Percentiles rank a stretch among this genome's conserved stretches.
phyloP scores from a whole-genome alignment of 2,888 invertebrate species.

The Eumerus sabulonum region DNA sequence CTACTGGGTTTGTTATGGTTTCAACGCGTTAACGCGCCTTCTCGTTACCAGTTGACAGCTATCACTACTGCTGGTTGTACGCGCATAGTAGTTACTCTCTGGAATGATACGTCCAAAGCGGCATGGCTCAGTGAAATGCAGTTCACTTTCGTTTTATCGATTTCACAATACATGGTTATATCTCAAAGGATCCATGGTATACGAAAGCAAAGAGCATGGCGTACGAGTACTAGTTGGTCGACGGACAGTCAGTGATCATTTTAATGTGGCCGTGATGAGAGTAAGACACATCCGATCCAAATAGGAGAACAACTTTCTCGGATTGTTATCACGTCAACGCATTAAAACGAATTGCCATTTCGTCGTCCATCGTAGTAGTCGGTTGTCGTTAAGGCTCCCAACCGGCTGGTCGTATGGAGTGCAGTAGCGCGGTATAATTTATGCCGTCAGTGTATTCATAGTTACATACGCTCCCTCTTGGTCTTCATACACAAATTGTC shows the following conservation, averaged over 20 bases:
- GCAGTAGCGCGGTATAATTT: constrained; percentile 50
- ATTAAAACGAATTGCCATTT: constrained; percentile 61
- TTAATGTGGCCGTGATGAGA: constrained; percentile 66
- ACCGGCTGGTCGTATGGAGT: constrained; percentile 8
- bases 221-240: constrained; percentile 1
- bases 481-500: constrained; percentile 65
- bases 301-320: constrained; percentile 69
- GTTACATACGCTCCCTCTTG: constrained; percentile 16
- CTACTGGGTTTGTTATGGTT: constrained; percentile 43
- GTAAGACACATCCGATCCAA: constrained; percentile 67
- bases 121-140: constrained; percentile 52
- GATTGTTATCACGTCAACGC: constrained; percentile 69
- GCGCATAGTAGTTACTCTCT: constrained; percentile 5
- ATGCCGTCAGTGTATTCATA: constrained; percentile 40
- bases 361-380: constrained; percentile 14
- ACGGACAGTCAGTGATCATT: constrained; percentile 57
- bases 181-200: constrained; percentile 28
- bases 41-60: constrained; percentile 58
- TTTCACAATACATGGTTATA: constrained; percentile 11
- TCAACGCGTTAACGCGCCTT: constrained; percentile 58
- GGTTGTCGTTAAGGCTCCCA: constrained; percentile 24
- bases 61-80: constrained; percentile 43
- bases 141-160: constrained; percentile 67
- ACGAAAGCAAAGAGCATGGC: constrained; percentile 4
- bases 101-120: constrained; percentile 34